Evolutionary conservation across 2,113 vertebrate genomes (phyloP).

Genomic region (Strix aluco): DNA sequence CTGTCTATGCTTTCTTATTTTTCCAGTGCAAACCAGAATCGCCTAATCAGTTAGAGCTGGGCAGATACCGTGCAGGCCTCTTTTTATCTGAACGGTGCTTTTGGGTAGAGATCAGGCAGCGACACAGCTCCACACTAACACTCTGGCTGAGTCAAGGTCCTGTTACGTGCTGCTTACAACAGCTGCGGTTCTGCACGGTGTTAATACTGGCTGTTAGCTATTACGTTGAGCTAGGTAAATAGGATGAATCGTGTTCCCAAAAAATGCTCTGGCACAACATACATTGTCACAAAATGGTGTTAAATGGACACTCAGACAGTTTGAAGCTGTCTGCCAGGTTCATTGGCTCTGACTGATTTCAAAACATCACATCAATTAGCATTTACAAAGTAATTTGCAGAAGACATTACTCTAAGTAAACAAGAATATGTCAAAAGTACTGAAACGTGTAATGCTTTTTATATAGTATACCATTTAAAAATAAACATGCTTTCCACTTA

Average conservation of each 20-base stretch:
- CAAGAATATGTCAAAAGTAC: background rate
- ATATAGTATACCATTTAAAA: background rate
- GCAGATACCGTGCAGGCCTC: background rate
- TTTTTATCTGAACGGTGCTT: background rate
- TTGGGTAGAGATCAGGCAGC: background rate
- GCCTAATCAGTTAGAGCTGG: background rate
- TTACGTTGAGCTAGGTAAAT: background rate
- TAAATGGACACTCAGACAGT: background rate
- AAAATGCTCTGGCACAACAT: background rate
- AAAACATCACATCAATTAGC: background rate
- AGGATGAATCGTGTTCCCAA: background rate
- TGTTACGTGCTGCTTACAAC: background rate
- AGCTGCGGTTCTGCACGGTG: background rate
- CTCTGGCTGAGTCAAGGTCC: background rate
- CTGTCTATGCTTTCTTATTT: background rate
- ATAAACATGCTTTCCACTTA: background rate
- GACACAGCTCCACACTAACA: background rate
- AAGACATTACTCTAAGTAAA: conserved; percentile 10
- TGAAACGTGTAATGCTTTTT: background rate
- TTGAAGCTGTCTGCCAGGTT: background rate
- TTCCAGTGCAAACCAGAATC: background rate
- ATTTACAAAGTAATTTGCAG: conserved; percentile 4
- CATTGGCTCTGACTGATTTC: background rate
- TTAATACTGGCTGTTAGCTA: background rate
- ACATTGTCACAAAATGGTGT: background rate